Base-by-base conservation (phyloP, 1,140 invertebrate species). In the Leucophenga varia region DNA sequence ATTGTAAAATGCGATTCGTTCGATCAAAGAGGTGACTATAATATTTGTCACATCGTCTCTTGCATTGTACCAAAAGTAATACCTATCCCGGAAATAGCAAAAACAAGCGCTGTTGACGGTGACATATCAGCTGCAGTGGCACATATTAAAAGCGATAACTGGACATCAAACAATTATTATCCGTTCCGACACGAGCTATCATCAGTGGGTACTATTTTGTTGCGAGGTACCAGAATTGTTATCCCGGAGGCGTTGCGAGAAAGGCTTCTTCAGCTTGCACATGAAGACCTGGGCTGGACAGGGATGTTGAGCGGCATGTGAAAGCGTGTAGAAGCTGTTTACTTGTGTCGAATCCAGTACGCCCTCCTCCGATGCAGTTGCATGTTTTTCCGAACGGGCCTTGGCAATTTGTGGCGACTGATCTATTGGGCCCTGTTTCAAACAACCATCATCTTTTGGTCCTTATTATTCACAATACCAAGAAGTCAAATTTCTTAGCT, bases 181-280 rank as follows among this genome's bases (percentile, higher is more conserved):
- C 12, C 31, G n/a, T 32, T 5, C 57, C 59, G 43, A 31, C 6
- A 14, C 12, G 12, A 42, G 34, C 42, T 14, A 45, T 49, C 32
- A 39, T 65, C 17, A 19, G 10, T 2, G 34, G 6, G 45, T 40
- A 41, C 40, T 47, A 39, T 40, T 47, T 34, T 40, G 18, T 9
- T 9, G 36, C 0, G 22, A 36, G 4, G n/a, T 17, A 19, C 36
- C 44, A 12, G 39, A 47, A 39, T 39, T 13, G 19, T 16, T 46
- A 20, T n/a, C n/a, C n/a, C n/a, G n/a, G n/a, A n/a, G n/a, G n/a
- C n/a, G n/a, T n/a, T n/a, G n/a, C n/a, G n/a, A n/a, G n/a, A n/a
- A n/a, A n/a, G n/a, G n/a, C n/a, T n/a, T n/a, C n/a, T n/a, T n/a
- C n/a, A n/a, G n/a, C 31, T 3, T 13, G 19, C 44, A 20, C 36